A percentile compares a stretch with the other conserved stretches of the same genome.
Evolutionary conservation across 2,888 invertebrate species (phyloP).

Genomic region (Eristalis pertinax): DNA sequence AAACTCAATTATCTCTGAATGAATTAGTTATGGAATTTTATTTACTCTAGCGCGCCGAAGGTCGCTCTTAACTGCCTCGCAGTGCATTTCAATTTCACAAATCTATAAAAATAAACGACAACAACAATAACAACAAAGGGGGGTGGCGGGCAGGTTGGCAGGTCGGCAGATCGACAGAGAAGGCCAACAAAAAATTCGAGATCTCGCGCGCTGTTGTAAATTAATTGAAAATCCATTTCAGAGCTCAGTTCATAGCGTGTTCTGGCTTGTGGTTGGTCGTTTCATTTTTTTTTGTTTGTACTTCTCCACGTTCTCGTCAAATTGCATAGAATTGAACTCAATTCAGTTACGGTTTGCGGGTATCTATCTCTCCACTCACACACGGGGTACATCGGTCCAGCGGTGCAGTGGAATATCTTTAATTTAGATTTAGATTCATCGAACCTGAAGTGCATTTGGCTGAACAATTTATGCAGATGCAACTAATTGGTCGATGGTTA

Average conservation of each 20-base stretch:
- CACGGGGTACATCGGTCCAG: too few species aligned
- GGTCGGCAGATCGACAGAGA: neutral
- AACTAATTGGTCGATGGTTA: neutral
- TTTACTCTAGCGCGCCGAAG: neutral
- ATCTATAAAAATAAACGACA: conserved; percentile 13
- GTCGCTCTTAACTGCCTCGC: neutral
- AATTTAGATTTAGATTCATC: conserved; percentile 39
- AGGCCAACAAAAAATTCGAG: neutral
- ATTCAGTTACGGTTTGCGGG: neutral
- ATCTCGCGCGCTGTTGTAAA: conserved; percentile 2
- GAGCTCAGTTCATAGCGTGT: conserved; percentile 15
- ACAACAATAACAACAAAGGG: neutral
- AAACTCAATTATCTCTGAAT: conserved; percentile 2
- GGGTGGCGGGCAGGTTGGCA: neutral
- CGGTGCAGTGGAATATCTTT: conserved; percentile 26
- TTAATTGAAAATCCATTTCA: conserved; percentile 46
- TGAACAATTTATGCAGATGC: neutral
- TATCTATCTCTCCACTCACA: neutral
- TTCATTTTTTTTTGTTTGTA: neutral
- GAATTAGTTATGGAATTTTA: conserved; percentile 11
- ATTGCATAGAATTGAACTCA: neutral
- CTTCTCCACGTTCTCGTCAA: neutral
- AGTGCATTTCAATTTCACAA: conserved; percentile 21
- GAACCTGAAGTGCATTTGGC: conserved; percentile 25
- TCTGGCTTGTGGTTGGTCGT: neutral